phyloP scores from a whole-genome alignment of 1,140 invertebrate species.

The Sycobia sp. region DNA sequence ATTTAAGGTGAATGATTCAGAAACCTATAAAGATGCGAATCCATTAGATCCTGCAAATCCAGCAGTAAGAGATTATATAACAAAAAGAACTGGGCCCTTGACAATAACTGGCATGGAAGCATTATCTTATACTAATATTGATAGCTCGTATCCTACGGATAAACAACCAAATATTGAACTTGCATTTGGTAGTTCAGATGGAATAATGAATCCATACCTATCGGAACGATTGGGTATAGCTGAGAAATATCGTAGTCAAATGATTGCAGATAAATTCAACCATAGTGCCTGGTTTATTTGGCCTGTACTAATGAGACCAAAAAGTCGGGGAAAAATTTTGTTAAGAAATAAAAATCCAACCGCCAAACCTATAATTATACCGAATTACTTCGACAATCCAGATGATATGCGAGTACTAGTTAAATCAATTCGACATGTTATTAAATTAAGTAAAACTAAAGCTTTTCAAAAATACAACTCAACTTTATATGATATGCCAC shows the following conservation, averaged over 20 bases:
- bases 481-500: constrained; percentile 67
- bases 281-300: constrained; percentile 68
- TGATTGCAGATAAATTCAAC: constrained; percentile 62
- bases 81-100: constrained; percentile 65
- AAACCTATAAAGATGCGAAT: background rate
- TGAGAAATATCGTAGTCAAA: constrained; percentile 65
- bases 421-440: constrained; percentile 74
- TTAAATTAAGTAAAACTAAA: constrained; percentile 45
- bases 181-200: constrained; percentile 72
- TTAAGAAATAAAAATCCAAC: constrained; percentile 73
- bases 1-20: constrained; percentile 7
- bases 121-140: constrained; percentile 69
- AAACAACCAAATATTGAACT: constrained; percentile 78
- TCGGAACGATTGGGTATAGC: constrained; percentile 69
- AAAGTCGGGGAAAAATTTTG: constrained; percentile 73
- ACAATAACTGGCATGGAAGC: constrained; percentile 76
- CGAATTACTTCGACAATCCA: constrained; percentile 76
- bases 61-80: background rate
- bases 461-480: constrained; percentile 66
- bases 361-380: constrained; percentile 74
- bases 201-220: constrained; percentile 74
- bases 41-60: background rate
- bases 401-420: constrained; percentile 72
- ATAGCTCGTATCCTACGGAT: background rate
- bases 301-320: constrained; percentile 74